Evolutionary conservation across 2,113 vertebrate genomes (phyloP), one percentile per base, ranked within the genome.

Genomic region (Micronisus gabar): DNA sequence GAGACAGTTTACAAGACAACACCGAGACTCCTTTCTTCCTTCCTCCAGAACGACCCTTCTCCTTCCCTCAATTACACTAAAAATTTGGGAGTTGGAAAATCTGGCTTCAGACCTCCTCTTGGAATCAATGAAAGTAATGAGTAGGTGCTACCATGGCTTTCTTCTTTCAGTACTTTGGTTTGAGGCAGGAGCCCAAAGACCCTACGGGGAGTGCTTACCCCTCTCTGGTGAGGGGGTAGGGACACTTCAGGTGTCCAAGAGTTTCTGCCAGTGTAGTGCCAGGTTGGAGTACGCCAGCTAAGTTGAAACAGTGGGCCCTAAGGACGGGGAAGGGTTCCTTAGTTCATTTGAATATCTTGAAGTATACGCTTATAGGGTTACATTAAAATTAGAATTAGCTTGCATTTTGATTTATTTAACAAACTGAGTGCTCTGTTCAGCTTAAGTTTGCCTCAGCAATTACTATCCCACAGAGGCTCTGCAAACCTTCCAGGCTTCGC

Each of bases 401-500:
- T 84, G 58, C 83, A 52, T 86, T 93, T 94, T 93, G 48, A 91
- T 95, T 95, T 97, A 94, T 97, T 96, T 93, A 95, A 93, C 85
- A 94, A 88, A 93, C 81, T 71, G 78, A 95, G 45, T 71, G 53
- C 52, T 96, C 58, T 87, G 61, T 94, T 97, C 89, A 81, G 41
- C n/a, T 76, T 52, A 90, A 88, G 82, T 93, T 96, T 96, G 91
- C 81, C 76, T 96, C 86, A 91, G 92, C 88, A 91, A 91, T 93
- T 96, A 38, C 81, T 95, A 41, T 87, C 73, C 85, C 91, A 81
- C 50, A 91, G 93, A 94, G 81, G 58, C 74, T 91, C 56, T 90
- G 32, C 62, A 91, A 58, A 95, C 83, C 79, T 96, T 93, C 79
- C 38, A 95, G 94, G 68, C 83, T 91, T 52, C 2, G 4, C 58